Percentiles rank a stretch among this genome's conserved stretches.
Evolutionary conservation across 1,140 invertebrate genomes (phyloP).

Genomic region (Drosophila nebulosa): DNA sequence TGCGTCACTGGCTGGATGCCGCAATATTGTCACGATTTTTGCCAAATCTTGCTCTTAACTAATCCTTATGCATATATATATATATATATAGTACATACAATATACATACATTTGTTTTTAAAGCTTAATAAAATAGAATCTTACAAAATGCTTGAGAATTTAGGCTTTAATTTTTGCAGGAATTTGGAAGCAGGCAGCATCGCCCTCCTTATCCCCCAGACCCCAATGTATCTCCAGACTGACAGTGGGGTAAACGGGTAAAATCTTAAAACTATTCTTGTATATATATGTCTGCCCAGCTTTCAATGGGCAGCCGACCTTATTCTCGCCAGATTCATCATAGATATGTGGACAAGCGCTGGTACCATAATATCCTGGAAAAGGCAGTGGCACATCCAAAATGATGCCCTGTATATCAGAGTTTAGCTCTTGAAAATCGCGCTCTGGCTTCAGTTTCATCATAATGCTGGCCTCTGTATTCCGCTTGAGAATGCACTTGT

Average conservation of each 20-base stretch:
- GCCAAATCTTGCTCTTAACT: slow-evolving; percentile 46
- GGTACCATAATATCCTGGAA: slow-evolving; percentile 88
- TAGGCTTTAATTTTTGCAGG: slow-evolving; percentile 84
- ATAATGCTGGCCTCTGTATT: slow-evolving; percentile 83
- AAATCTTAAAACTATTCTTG: slow-evolving; percentile 86
- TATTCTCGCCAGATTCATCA: slow-evolving; percentile 82
- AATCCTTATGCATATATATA: slow-evolving; percentile 44
- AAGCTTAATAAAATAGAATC: slow-evolving; percentile 39
- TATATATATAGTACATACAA: neutral
- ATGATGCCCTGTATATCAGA: slow-evolving; percentile 85
- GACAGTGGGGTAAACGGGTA: slow-evolving; percentile 86
- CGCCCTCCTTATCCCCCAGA: slow-evolving; percentile 81
- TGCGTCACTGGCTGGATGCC: slow-evolving; percentile 72
- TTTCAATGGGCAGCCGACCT: slow-evolving; percentile 85
- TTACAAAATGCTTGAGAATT: slow-evolving; percentile 41
- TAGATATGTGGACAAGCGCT: slow-evolving; percentile 86
- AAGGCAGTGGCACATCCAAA: slow-evolving; percentile 85
- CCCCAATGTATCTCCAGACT: slow-evolving; percentile 85
- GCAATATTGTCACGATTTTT: slow-evolving; percentile 53
- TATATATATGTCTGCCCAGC: slow-evolving; percentile 86
- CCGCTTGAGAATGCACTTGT: slow-evolving; percentile 85
- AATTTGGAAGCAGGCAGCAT: slow-evolving; percentile 86
- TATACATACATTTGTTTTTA: slow-evolving; percentile 33
- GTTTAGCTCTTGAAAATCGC: slow-evolving; percentile 81
- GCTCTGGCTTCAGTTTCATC: slow-evolving; percentile 83